Evolutionary conservation across 2,797 vertebrate genomes (phyloP).

Genomic region (Cynodonichthys magdalenae): DNA sequence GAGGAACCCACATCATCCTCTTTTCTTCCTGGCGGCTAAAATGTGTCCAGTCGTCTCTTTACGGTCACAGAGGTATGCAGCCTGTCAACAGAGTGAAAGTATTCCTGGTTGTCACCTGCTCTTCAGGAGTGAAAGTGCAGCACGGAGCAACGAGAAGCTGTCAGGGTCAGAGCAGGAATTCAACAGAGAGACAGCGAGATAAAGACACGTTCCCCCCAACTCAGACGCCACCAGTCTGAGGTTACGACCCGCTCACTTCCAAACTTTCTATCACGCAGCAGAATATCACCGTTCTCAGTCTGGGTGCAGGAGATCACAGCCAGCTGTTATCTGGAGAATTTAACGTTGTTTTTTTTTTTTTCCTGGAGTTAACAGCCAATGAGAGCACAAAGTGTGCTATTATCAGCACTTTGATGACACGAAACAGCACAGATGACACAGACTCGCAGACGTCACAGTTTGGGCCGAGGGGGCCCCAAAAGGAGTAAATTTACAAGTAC

Average conservation of each 20-base stretch:
- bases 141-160: conserved; percentile 41
- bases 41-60: conserved; percentile 48
- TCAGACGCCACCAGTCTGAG: conserved; percentile 41
- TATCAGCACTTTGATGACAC: conserved; percentile 29
- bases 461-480: conserved; percentile 34
- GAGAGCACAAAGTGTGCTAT: conserved; percentile 34
- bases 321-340: conserved; percentile 53
- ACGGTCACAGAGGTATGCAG: conserved; percentile 35
- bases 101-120: conserved; percentile 75
- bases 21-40: conserved; percentile 28
- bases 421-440: conserved; percentile 20
- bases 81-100: conserved; percentile 57
- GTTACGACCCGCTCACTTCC: conserved; percentile 52
- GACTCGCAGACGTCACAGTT: conserved; percentile 35
- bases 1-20: conserved; percentile 34
- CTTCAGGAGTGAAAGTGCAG: conserved; percentile 47
- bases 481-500: conserved; percentile 30
- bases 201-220: conserved; percentile 35
- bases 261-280: conserved; percentile 66
- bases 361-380: conserved; percentile 27
- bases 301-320: conserved; percentile 39
- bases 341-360: neutral
- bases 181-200: conserved; percentile 38
- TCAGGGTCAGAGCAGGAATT: conserved; percentile 67
- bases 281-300: conserved; percentile 25